phyloP scores from a whole-genome alignment of 1,140 invertebrate species.

The Laupala kohalensis region DNA sequence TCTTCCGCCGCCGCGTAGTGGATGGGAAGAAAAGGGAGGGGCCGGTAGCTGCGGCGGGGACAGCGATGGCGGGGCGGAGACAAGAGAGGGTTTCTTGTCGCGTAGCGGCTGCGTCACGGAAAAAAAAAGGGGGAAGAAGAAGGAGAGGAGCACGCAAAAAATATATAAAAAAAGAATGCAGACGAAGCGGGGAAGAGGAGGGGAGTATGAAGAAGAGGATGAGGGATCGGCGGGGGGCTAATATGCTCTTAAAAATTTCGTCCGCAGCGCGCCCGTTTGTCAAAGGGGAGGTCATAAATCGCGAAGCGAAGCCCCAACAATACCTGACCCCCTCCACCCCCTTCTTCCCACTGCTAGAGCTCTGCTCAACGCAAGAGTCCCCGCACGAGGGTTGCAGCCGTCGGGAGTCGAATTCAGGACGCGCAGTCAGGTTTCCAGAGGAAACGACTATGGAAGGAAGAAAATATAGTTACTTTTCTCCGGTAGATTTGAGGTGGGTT shows the following conservation, averaged over 20 bases:
- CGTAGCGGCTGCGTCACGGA: neutral
- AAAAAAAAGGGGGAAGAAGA: neutral
- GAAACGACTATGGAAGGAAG: too few species aligned
- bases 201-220: neutral
- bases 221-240: neutral
- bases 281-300: neutral
- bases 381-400: too few species aligned
- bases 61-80: too few species aligned
- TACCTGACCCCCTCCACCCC: neutral
- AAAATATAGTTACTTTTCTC: too few species aligned
- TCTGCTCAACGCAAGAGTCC: too few species aligned
- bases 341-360: too few species aligned
- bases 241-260: neutral
- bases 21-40: too few species aligned
- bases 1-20: neutral
- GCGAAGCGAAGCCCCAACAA: neutral
- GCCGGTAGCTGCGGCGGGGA: neutral
- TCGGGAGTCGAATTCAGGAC: too few species aligned
- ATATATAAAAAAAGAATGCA: neutral
- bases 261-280: neutral
- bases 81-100: too few species aligned
- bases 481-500: too few species aligned
- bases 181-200: neutral
- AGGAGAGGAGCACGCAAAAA: neutral
- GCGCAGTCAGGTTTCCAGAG: too few species aligned